These are phyloP conservation scores for Lithobates pipiens DNA, from an alignment of 2,797 vertebrate species.

Conservation along the genomic window DNA sequence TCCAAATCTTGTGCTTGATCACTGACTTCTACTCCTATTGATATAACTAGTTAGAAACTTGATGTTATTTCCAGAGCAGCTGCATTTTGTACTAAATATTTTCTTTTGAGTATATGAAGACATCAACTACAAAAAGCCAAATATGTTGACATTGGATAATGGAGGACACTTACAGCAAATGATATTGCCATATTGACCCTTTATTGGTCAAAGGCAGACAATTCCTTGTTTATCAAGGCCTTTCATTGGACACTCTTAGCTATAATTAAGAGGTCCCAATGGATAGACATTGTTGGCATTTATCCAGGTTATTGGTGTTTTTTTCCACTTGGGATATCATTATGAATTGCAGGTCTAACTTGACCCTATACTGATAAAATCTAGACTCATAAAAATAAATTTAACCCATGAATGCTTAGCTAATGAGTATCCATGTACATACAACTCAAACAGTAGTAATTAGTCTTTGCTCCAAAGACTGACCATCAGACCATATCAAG, in stretches of 20 bases:
- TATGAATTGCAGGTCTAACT: conserved; percentile 64
- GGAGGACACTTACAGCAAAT: conserved; percentile 74
- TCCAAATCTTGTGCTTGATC: conserved; percentile 73
- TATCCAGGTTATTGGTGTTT: conserved; percentile 68
- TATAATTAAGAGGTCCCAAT: conserved; percentile 60
- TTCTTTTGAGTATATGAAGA: conserved; percentile 71
- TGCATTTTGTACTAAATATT: conserved; percentile 74
- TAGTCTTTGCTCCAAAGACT: conserved; percentile 82
- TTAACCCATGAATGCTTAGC: conserved; percentile 64
- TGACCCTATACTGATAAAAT: conserved; percentile 66
- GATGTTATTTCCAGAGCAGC: conserved; percentile 77
- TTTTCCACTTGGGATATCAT: conserved; percentile 61
- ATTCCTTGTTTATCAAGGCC: conserved; percentile 70
- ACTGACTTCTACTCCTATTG: conserved; percentile 67
- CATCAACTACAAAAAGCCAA: conserved; percentile 70
- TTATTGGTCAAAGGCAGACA: conserved; percentile 65
- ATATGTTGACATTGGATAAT: conserved; percentile 73
- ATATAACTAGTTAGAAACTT: conserved; percentile 74
- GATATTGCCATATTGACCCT: conserved; percentile 65
- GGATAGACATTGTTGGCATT: conserved; percentile 68
- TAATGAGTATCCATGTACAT: conserved; percentile 64
- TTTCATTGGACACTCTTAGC: conserved; percentile 66
- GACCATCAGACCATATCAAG: conserved; percentile 76
- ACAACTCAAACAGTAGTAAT: conserved; percentile 74
- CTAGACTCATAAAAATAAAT: conserved; percentile 68